Evolutionary conservation across 2,113 vertebrate species (phyloP), one percentile per base, ranked within the genome.

Genomic region (Paradoxurus hermaphroditus): DNA sequence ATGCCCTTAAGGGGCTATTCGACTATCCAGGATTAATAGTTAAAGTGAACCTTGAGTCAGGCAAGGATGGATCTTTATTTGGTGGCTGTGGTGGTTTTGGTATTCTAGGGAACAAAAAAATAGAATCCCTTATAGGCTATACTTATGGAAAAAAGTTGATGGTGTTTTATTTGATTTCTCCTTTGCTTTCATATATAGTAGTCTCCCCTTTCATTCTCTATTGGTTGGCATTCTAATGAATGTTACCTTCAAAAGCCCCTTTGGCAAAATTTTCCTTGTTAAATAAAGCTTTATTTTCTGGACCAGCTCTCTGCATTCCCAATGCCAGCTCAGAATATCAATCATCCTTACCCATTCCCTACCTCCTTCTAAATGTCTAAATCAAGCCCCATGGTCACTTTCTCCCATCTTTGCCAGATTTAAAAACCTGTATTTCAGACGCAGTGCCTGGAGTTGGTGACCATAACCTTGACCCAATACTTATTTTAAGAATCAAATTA

Each of bases 401-500:
- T 59, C 7, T 88, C 8, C 21, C 2, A 27, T 41, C 27, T 53
- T 7, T 19, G 51, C 49, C 19, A 62, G 31, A 31, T 70, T 97
- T 94, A 53, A 23, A 31, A 81, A 70, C 63, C 51, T 53, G 19
- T 23, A 53, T 77, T 96, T 97, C 49, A 93, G 91, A 95, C 36
- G 19, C 92, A 29, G 85, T 44, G 1, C 19, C n/a, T 85, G 25
- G n/a, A 41, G 12, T 39, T 90, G 86, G 29, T 39, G 34, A 93
- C n/a, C 5, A 16, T 62, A 34, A 89, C 39, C 56, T 94, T 95
- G 31, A 51, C 63, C 27, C 41, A 51, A 5, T 53, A 41, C 70
- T 97, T 78, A 68, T 81, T 96, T 93, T 94, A 91, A 89, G 86
- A 92, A 44, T 97, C 41, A 83, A 82, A 13, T 68, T 93, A 53